These are phyloP conservation scores for Halotydeus destructor DNA, from an alignment of 1,140 invertebrate species.

Conservation along the genomic window DNA sequence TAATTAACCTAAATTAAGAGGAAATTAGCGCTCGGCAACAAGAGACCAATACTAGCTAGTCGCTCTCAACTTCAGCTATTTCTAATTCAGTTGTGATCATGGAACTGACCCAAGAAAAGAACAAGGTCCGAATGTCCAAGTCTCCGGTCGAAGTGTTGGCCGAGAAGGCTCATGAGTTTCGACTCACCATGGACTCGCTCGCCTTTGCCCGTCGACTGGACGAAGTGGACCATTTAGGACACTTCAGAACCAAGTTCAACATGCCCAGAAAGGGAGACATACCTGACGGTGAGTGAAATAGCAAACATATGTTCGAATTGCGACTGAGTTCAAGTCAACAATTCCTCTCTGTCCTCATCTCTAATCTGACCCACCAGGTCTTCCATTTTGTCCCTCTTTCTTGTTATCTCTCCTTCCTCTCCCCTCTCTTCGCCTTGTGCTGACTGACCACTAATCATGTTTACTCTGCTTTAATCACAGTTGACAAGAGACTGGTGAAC, in stretches of 20 bases:
- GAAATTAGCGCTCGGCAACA: no score
- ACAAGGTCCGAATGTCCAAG: no score
- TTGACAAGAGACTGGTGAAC: slow-evolving; percentile 22
- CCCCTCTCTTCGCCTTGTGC: neutral
- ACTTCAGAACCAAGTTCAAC: slow-evolving; percentile 23
- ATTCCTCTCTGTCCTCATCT: neutral
- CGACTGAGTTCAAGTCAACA: neutral
- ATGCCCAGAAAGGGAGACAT: slow-evolving; percentile 28
- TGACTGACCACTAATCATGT: slow-evolving; percentile 4
- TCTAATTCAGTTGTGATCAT: no score
- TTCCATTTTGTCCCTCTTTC: neutral
- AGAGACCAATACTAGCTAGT: no score
- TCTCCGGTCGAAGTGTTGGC: neutral
- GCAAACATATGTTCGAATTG: neutral
- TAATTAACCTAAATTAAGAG: no score
- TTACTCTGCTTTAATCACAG: slow-evolving; percentile 21
- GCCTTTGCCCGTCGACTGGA: slow-evolving; percentile 27
- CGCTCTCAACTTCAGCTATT: no score
- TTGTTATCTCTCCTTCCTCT: no score
- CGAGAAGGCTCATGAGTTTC: slow-evolving; percentile 3
- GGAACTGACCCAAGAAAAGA: no score
- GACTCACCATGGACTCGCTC: slow-evolving; percentile 7
- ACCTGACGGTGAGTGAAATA: slow-evolving; percentile 22
- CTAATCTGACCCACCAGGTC: neutral
- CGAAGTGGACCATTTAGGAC: slow-evolving; percentile 22